These are phyloP conservation scores for Passerculus sandwichensis DNA, from an alignment of 2,797 vertebrate genomes.

Conservation along the genomic window DNA sequence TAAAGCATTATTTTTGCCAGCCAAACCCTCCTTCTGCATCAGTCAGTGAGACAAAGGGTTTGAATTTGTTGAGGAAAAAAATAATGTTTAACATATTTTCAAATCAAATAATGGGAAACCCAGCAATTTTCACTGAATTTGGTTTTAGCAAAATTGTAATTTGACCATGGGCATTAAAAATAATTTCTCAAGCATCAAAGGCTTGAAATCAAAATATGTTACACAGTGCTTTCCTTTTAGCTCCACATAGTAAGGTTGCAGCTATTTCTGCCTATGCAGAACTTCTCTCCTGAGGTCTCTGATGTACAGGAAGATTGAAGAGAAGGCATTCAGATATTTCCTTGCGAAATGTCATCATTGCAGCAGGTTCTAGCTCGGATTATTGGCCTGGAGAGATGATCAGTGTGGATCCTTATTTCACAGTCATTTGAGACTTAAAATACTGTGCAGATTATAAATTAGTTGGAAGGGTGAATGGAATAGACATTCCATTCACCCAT, in stretches of 20 bases:
- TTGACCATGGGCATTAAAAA: background rate
- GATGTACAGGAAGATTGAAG: background rate
- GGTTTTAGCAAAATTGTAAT: background rate
- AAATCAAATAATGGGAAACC: background rate
- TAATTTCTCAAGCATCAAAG: background rate
- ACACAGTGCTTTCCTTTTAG: background rate
- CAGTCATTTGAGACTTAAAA: constrained; percentile 21
- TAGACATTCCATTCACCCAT: background rate
- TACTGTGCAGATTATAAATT: constrained; percentile 4
- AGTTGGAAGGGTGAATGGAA: background rate
- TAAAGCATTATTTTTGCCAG: background rate
- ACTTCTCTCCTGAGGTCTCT: background rate
- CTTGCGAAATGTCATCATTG: constrained; percentile 27
- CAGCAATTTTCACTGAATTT: background rate
- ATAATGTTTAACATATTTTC: background rate
- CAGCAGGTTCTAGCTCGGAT: background rate
- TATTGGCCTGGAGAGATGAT: constrained; percentile 39
- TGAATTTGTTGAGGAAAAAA: background rate
- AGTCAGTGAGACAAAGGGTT: background rate
- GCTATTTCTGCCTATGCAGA: background rate
- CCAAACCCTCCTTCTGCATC: background rate
- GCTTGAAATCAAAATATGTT: background rate
- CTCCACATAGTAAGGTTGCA: background rate
- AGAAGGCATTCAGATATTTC: background rate
- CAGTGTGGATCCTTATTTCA: background rate